Evolutionary conservation across 1,140 invertebrate species (phyloP).

Genomic region (Gonatopus flavifemur): DNA sequence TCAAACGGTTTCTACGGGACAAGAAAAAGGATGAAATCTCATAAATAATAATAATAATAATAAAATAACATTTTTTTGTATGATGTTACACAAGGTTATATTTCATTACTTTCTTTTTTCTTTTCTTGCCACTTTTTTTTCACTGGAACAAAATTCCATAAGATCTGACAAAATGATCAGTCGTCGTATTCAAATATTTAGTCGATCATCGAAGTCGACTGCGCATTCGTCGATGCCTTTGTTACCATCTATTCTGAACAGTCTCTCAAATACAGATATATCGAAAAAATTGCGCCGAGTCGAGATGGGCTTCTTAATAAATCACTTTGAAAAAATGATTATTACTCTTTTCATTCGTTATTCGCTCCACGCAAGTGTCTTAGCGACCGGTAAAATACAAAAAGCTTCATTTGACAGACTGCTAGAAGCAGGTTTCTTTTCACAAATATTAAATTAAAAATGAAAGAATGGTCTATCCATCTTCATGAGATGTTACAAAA

Average conservation of each 20-base stretch:
- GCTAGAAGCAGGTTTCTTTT: conserved; percentile 10
- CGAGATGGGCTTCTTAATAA: too few relatives aligned
- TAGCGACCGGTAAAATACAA: conserved; percentile 1
- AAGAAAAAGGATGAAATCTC: too few relatives aligned
- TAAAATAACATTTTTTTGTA: conserved; percentile 24
- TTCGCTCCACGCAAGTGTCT: background rate
- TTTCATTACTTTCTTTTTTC: conserved; percentile 36
- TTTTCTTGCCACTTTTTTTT: conserved; percentile 27
- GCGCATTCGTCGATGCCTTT: too few relatives aligned
- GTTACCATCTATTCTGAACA: conserved; percentile 18
- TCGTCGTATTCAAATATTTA: conserved; percentile 21
- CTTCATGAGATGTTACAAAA: conserved; percentile 14
- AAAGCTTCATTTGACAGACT: conserved; percentile 14
- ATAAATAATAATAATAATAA: too few relatives aligned
- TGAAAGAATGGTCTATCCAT: conserved; percentile 16
- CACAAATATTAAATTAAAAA: conserved; percentile 15
- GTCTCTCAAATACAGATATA: conserved; percentile 31
- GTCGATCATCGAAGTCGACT: conserved; percentile 13
- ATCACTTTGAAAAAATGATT: background rate
- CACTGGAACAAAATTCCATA: conserved; percentile 15
- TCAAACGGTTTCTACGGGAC: too few relatives aligned
- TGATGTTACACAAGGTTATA: conserved; percentile 51
- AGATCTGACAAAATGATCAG: conserved; percentile 27
- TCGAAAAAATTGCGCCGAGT: too few relatives aligned
- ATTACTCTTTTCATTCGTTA: background rate